Base-by-base conservation (phyloP, 2,113 vertebrate species). In the Apaloderma vittatum region DNA sequence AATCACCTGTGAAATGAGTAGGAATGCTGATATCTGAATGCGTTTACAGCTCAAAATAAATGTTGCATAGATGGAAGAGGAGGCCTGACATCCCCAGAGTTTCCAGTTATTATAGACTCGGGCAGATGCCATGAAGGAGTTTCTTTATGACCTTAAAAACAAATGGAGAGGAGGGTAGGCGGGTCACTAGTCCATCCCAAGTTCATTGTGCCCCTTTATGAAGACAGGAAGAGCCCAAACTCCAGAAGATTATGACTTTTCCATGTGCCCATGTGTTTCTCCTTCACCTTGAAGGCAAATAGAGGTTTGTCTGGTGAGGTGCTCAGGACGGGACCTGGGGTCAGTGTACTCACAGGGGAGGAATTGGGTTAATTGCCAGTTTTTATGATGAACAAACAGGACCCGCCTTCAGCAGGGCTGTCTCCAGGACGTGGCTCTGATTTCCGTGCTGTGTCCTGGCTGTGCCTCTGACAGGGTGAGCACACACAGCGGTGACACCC, bases 341-440 rank as follows among this genome's bases (percentile, higher is more conserved):
- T 83, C 89, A 93, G 29, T 79, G 86, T 45, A 40, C 61, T 78
- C 18, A 19, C 8, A 66, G 82, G 37, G 54, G 46, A 61, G 32
- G 79, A 74, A 59, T 10, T 8, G 27, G 75, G 34, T 79, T 95
- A 91, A 94, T 85, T 49, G 49, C 81, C 76, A 19, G 57, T 36
- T 57, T 91, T 95, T 94, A 92, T 54, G 72, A 48, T 78, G 74
- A 96, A 81, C 74, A 92, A 84, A 93, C 75, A 94, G 40, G 67
- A 54, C 32, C 45, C 93, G 75, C 75, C 75, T 63, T 55, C 34
- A 75, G 61, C 24, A 81, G 83, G 68, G 30, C 94, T 62, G 73
- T 55, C 66, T 86, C 29, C 78, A 82, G 93, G 92, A 96, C 93
- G 51, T 40, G 61, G 61, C 70, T 8, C 30, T 19, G 13, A 15